Conservation (phyloP, 2,888 invertebrate species). For the Physocephala rufipes region DNA sequence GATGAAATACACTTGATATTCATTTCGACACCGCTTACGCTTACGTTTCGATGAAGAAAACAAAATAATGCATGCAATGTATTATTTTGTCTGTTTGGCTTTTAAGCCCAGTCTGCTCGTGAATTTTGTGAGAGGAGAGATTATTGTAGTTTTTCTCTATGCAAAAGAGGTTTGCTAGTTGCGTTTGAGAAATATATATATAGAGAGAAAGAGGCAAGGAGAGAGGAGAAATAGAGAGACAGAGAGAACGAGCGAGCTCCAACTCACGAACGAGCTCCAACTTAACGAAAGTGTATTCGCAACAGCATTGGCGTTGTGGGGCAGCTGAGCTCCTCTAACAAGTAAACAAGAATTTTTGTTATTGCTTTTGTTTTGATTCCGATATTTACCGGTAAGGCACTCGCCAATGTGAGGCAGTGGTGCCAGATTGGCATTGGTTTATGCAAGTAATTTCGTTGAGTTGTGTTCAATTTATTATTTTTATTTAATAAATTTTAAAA, state of each 20-base stretch:
- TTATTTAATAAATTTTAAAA: neutral
- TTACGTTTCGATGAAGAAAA: too few relatives aligned
- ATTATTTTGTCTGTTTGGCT: neutral
- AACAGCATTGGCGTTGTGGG: neutral
- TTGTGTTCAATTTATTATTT: neutral
- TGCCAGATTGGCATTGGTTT: neutral
- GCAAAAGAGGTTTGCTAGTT: too few relatives aligned
- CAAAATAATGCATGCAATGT: neutral
- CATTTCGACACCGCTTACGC: neutral
- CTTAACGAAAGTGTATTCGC: conserved; percentile 8
- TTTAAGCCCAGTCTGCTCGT: neutral
- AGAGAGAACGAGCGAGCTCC: neutral
- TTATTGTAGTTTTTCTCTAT: too few relatives aligned
- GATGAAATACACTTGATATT: neutral
- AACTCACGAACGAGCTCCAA: neutral
- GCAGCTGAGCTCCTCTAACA: neutral
- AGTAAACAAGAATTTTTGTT: conserved; percentile 6
- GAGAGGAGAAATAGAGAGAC: neutral
- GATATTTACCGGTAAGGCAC: neutral
- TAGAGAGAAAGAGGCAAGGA: neutral
- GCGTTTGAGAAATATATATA: too few relatives aligned
- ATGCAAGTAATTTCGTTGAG: neutral
- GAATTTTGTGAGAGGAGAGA: neutral
- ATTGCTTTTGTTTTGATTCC: conserved; percentile 23
- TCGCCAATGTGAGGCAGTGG: neutral